Percentiles rank a stretch among this genome's conserved stretches.
These are phyloP conservation scores for Pocillopora meandrina DNA, from an alignment of 92 coral and sea anemone species.

Conservation along the genomic window DNA sequence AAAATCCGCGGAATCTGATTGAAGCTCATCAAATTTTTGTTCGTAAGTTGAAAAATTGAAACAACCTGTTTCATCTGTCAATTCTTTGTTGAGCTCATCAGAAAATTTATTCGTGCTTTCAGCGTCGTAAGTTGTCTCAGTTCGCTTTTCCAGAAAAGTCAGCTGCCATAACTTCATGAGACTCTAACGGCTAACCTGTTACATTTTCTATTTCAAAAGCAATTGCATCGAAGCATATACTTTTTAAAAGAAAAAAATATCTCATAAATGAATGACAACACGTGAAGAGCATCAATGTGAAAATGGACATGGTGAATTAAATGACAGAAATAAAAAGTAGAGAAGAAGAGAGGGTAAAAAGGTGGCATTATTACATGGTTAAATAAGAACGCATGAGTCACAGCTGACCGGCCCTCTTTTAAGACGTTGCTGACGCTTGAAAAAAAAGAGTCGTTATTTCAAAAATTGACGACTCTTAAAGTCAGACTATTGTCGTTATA, in stretches of 20 bases:
- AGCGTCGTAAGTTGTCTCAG: background rate
- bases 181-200: slow-evolving; percentile 21
- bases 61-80: background rate
- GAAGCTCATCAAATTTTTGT: too few species aligned
- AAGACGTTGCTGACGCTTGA: too few species aligned
- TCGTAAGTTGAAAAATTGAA: background rate
- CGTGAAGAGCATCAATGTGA: too few species aligned
- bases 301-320: background rate
- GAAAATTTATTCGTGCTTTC: background rate
- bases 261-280: background rate
- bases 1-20: too few species aligned
- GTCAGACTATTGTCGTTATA: too few species aligned
- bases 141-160: background rate
- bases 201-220: slow-evolving; percentile 45
- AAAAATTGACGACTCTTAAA: too few species aligned
- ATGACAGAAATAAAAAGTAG: background rate
- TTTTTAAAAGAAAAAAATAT: background rate
- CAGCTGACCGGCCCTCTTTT: slow-evolving; percentile 38
- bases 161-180: background rate
- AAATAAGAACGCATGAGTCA: background rate
- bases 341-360: background rate
- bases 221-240: slow-evolving; percentile 24
- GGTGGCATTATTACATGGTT: background rate
- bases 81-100: background rate
- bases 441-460: too few species aligned